Base-by-base conservation (phyloP, 2,113 vertebrate species). In the Glaucidium brasilianum region DNA sequence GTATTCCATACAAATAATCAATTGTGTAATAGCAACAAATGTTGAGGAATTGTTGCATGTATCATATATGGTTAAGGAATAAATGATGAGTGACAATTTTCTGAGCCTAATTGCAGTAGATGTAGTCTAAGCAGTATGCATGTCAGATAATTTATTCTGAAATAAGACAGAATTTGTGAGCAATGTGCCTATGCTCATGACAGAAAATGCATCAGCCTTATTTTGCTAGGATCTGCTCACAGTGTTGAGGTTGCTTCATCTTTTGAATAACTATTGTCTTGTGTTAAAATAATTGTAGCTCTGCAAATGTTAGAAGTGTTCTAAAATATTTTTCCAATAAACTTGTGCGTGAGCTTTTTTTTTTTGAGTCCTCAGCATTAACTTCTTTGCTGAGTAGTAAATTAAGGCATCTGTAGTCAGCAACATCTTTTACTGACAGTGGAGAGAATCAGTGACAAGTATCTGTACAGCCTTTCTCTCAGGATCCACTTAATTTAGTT, bases 11-110 rank as follows among this genome's bases (percentile, higher is more conserved):
- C 71, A 83, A 58, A 43, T 60, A 95, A 85, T 88, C 72, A 73
- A n/a, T 92, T 75, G 11, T 56, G 66, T 64, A 83, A 91, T 72
- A 86, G 25, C 21, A 69, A 76, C 34, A 80, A 88, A 88, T 39
- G 11, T 16, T 88, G 43, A 75, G 35, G 17, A 88, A 55, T 59
- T 86, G 27, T 55, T 83, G 14, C 32, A 41, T 55, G 50, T 82
- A 88, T 62, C n/a, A 29, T 76, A 43, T 25, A 64, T 66, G 49
- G 30, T 88, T 86, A 84, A 86, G 39, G 32, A 83, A 92, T 52
- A 83, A 88, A 88, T 32, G 5, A 58, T 35, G 22, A 79, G 13
- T 35, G 27, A 88, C 47, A 75, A 45, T 41, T 58, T 74, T 59
- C 32, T 58, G 21, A 53, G 21, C 5, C 34, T 73, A 73, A 41